phyloP scores from a whole-genome alignment of 2,797 vertebrate species.

The Tangara arthus region DNA sequence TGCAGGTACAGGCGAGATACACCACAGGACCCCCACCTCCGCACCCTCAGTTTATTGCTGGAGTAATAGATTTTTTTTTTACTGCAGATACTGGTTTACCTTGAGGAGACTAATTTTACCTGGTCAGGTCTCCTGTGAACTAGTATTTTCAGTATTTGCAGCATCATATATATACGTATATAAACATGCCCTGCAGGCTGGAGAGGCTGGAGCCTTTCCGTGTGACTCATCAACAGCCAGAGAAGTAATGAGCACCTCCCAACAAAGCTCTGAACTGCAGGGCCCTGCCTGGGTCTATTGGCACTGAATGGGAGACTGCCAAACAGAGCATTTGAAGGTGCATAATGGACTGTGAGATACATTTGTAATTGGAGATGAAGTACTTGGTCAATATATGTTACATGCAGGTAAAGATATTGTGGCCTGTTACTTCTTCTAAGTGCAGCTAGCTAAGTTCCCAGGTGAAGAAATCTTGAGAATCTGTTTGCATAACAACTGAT shows the following conservation, averaged over 20 bases:
- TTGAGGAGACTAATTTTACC: background rate
- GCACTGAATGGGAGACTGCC: background rate
- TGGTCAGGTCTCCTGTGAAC: background rate
- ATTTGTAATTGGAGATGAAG: background rate
- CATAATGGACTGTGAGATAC: background rate
- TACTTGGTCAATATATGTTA: background rate
- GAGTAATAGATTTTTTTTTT: background rate
- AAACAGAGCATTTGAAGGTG: background rate
- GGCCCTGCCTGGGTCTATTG: background rate
- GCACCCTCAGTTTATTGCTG: background rate
- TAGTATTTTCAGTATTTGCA: background rate
- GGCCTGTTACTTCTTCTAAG: background rate
- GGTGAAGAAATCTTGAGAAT: background rate
- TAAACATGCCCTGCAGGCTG: background rate
- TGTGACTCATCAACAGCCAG: background rate
- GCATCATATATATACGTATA: background rate
- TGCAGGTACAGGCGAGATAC: background rate
- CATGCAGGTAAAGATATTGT: background rate
- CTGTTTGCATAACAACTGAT: background rate
- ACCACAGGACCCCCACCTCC: background rate
- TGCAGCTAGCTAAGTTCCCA: background rate
- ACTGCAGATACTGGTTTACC: background rate
- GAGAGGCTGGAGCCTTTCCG: background rate
- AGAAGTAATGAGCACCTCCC: background rate
- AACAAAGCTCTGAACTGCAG: background rate